Conservation (phyloP, 2,797 vertebrate species). For the Diplodus sargus region DNA sequence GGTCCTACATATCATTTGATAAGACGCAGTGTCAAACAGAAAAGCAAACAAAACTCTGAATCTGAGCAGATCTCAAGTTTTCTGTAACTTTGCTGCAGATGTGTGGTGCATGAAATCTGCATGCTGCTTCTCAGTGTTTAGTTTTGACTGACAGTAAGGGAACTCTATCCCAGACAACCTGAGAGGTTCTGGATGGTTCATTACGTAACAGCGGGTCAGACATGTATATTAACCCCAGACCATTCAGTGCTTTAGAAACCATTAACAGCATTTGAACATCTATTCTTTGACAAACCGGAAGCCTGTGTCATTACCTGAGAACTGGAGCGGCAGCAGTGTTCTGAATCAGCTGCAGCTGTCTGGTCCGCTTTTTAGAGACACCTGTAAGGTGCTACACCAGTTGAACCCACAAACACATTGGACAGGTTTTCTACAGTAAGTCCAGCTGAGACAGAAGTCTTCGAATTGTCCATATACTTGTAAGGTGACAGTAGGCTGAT, state of each 20-base stretch:
- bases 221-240: not conserved
- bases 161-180: not conserved
- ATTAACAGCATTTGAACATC: not conserved
- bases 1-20: not conserved
- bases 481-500: not conserved
- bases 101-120: not conserved
- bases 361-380: not conserved
- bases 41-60: not conserved
- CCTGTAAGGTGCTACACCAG: not conserved
- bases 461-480: not conserved
- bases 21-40: not conserved
- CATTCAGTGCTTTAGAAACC: not conserved
- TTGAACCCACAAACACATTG: not conserved
- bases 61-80: not conserved
- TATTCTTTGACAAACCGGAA: not conserved
- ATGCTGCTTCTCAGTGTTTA: not conserved
- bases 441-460: not conserved
- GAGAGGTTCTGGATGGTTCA: not conserved
- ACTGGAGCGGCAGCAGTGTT: not conserved
- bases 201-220: not conserved
- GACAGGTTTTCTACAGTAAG: not conserved
- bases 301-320: not conserved
- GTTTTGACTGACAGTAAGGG: not conserved
- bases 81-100: conserved; percentile 7
- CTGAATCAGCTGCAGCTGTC: not conserved